Percentiles rank a stretch among this genome's conserved stretches.
These are phyloP conservation scores for Leptinotarsa tumamoca DNA, from an alignment of 2,888 invertebrate species.

Conservation along the genomic window DNA sequence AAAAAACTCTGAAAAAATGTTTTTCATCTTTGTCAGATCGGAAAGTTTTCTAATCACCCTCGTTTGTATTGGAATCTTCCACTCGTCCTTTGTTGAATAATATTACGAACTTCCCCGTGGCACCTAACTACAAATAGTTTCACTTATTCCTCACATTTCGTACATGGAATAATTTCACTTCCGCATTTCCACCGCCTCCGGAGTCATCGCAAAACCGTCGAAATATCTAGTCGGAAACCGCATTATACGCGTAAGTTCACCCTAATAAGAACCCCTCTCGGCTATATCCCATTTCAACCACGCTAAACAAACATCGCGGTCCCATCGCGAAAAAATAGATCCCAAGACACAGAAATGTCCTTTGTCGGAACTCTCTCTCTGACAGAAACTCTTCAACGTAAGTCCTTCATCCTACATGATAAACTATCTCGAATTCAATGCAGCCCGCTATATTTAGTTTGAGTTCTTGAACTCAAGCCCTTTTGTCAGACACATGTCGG, in stretches of 20 bases:
- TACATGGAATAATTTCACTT: background rate
- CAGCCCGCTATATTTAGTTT: conserved; percentile 9
- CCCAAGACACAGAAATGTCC: conserved; percentile 9
- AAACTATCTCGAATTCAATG: conserved; percentile 24
- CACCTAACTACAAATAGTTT: background rate
- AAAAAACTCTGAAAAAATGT: too few species aligned
- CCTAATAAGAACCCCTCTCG: conserved; percentile 3
- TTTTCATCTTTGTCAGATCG: too few species aligned
- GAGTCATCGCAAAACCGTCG: background rate
- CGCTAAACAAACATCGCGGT: background rate
- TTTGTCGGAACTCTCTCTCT: conserved; percentile 17
- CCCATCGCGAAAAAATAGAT: conserved; percentile 17
- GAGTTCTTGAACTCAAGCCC: conserved; percentile 20
- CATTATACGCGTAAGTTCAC: conserved; percentile 20
- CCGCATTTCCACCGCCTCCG: background rate
- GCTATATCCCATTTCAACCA: conserved; percentile 1
- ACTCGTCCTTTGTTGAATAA: too few species aligned
- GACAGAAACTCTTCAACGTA: conserved; percentile 23
- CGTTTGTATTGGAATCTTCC: too few species aligned
- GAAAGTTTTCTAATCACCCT: too few species aligned
- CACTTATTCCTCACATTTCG: background rate
- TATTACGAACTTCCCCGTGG: too few species aligned
- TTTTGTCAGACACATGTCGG: conserved; percentile 28
- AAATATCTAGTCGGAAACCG: conserved; percentile 6
- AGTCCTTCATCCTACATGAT: conserved; percentile 27